Base-by-base conservation (phyloP, 1,140 invertebrate genomes). In the Ectropis grisescens region DNA sequence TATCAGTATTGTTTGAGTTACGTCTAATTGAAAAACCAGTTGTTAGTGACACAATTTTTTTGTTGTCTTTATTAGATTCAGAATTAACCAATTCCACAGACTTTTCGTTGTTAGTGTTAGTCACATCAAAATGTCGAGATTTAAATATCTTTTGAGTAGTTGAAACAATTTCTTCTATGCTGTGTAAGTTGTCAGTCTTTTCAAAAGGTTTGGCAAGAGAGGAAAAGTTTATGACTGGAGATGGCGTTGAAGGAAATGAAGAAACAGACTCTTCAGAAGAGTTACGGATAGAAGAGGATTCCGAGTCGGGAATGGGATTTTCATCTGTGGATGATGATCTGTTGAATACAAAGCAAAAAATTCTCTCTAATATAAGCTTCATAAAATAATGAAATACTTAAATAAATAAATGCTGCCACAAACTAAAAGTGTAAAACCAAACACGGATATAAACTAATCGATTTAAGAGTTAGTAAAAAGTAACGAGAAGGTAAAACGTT, bases 341-440 rank as follows among this genome's bases (percentile, higher is more conserved):
- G 82, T 82, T 72, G 69, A 83, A 83, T 79, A 82, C 51, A 83
- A 83, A 82, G 62, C 65, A 71, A 72, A 75, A 74, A 66, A 78
- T 65, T 57, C 57, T 67, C 71, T 78, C 80, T 80, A 75, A 71
- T 75, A 62, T 42, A 69, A 66, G 59, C 66, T 59, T 46, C 49
- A 40, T 43, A 49, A 46, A 37, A 41, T 28, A 31, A n/a, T n/a
- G n/a, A n/a, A 41, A 19, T 40, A 40, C 33, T 46, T 32, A 39
- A 9, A 30, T 40, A 34, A 32, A 34, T 33, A 38, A 22, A 34
- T 24, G 11, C 27, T 25, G 29, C 26, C 29, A 16, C 13, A n/a
- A n/a, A n/a, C n/a, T n/a, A n/a, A n/a, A n/a, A n/a, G n/a, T n/a
- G n/a, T n/a, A n/a, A n/a, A n/a, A n/a, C n/a, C n/a, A n/a, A n/a